Conservation (phyloP, 2,888 invertebrate species). For the Cosmia trapezina region DNA sequence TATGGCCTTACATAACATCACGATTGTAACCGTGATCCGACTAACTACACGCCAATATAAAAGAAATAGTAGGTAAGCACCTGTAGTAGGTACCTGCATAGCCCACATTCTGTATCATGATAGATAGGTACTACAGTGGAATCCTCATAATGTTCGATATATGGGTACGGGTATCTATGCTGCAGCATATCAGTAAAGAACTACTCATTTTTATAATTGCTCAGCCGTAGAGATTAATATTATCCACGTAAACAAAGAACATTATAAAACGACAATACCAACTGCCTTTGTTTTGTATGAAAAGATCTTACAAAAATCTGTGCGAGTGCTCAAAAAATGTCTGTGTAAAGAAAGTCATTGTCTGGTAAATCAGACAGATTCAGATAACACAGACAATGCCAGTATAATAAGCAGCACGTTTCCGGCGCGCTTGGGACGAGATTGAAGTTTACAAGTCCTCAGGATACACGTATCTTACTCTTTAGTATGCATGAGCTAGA, state of each 20-base stretch:
- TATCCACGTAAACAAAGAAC: slow-evolving; percentile 40
- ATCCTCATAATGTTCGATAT: slow-evolving; percentile 7
- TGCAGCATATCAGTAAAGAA: slow-evolving; percentile 9
- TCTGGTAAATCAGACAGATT: slow-evolving; percentile 79
- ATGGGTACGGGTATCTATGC: background rate
- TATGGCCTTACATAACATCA: slow-evolving; percentile 59
- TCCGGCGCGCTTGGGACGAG: slow-evolving; percentile 83
- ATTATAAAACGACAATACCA: slow-evolving; percentile 59
- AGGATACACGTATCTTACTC: slow-evolving; percentile 77
- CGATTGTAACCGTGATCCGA: slow-evolving; percentile 50
- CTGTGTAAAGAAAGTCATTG: slow-evolving; percentile 74
- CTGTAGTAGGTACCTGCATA: slow-evolving; percentile 36
- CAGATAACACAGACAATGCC: slow-evolving; percentile 83
- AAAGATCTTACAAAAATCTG: slow-evolving; percentile 63
- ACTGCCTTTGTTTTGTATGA: slow-evolving; percentile 67
- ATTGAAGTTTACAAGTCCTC: slow-evolving; percentile 81
- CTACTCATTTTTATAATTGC: slow-evolving; percentile 21
- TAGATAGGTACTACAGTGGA: slow-evolving; percentile 9
- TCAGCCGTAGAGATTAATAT: slow-evolving; percentile 36
- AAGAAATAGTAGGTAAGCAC: slow-evolving; percentile 12
- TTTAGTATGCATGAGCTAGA: slow-evolving; percentile 83
- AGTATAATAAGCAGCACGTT: slow-evolving; percentile 81
- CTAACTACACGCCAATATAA: slow-evolving; percentile 35
- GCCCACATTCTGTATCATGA: slow-evolving; percentile 23
- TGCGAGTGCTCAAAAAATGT: slow-evolving; percentile 68